Evolutionary conservation across 2,888 invertebrate species (phyloP), one percentile per base, ranked within the genome.

Genomic region (Epirrhoe alternata): DNA sequence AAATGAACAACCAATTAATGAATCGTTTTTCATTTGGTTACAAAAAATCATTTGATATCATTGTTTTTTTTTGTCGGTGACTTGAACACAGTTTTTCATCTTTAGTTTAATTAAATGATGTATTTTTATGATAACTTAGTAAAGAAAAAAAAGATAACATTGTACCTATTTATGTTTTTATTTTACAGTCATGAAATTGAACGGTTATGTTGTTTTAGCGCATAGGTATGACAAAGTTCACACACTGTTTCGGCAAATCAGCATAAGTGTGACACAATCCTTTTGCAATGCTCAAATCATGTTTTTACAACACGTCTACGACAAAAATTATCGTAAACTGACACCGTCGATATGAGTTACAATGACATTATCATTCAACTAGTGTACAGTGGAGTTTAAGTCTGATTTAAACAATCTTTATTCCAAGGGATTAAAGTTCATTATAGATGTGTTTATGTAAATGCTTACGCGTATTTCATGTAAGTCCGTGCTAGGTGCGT

Each of bases 401-500:
- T 17, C 35, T 31, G 16, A 7, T 24, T 5, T 24, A 68, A 50
- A 24, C 58, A 64, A 35, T 17, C 47, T 33, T 61, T 64, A 68
- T 42, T 7, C 0, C 8, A 42, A 62, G 1, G 49, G 1, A 54
- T 31, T 66, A 71, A 50, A 63, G 69, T 58, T 42, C 47, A 66
- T 31, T 59, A 54, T 61, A 51, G 7, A 10, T 17, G 12, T 42
- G 14, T 49, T 33, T 35, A 7, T 49, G 47, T 56, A 64, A 49
- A 55, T 58, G 33, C 52, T 65, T 64, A 69, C 57, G 64, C 66
- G 62, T 66, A 62, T 61, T 58, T 60, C 49, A 56, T 55, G 58
- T 52, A 65, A 66, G 47, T 74, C 68, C 72, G 74, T 74, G 71
- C 69, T 72, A 68, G 73, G 76, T 77, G 76, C 77, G 76, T 80